Evolutionary conservation across 2,888 invertebrate genomes (phyloP), one percentile per base, ranked within the genome.

Genomic region (Eurois occulta): DNA sequence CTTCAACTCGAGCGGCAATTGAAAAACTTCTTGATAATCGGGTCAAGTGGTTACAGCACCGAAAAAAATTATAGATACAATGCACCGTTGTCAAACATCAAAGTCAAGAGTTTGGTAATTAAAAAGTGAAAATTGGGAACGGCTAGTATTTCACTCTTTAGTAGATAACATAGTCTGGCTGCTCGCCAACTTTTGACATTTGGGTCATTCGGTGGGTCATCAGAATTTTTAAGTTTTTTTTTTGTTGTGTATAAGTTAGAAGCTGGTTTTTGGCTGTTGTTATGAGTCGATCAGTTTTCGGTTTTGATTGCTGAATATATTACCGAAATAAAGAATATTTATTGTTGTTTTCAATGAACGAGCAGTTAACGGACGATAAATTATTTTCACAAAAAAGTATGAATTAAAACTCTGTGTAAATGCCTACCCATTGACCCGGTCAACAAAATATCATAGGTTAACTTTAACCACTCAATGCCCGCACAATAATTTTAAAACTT

Each of bases 81-180:
- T 87, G 89, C 87, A 88, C 81, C 80, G 87, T 87, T 90, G 87
- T 92, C 90, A 92, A 91, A 92, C 90, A 93, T 93, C 93, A 93
- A 92, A 93, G 91, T 94, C 93, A 92, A 94, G 94, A 89, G 91
- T 90, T 88, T 90, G 92, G 93, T 95, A 95, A 96, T 96, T 96
- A 95, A 96, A 95, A 95, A 94, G 91, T 91, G 92, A 94, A 94
- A 95, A 95, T 95, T 95, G 93, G 93, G 94, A 92, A 91, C 92
- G 90, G 89, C 91, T 91, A 92, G 92, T 92, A 93, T 94, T 93
- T 92, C 91, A 90, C 90, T 91, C 89, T 90, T 91, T 91, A 93
- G 93, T 91, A 92, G 94, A 95, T 95, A 95, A 93, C 93, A 91
- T 91, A 89, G 91, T 94, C 93, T 96, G 96, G 96, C 95, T 66